Base-by-base conservation (phyloP, 2,888 invertebrate species). In the Lasioglossum pauxillum region DNA sequence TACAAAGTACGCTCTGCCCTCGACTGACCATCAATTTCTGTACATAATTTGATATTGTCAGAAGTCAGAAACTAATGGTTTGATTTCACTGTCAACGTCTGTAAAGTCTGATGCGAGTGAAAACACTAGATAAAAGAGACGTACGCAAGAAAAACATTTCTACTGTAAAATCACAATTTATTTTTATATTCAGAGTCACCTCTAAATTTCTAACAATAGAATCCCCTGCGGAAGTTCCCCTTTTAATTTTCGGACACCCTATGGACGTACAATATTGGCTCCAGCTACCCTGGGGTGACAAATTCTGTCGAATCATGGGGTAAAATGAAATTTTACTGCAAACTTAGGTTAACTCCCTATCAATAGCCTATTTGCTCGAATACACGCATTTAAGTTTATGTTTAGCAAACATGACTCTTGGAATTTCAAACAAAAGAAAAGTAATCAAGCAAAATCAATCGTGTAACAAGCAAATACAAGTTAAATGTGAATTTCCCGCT, bases 301-400 rank as follows among this genome's bases (percentile, higher is more conserved):
- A 35, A 14, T 78, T 78, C 44, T 8, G 84, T 38, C 41, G 78
- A 84, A 41, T 84, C 84, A 78, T 64, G 35, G 8, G 5, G 5
- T 16, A 14, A 75, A 84, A 72, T 78, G 78, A 84, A 84, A 27
- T 49, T 49, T 35, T 12, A 35, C 49, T 44, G 23, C 38, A 60
- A 75, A 75, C 49, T 27, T 16, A 71, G 77, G 16, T 27, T 16
- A 71, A 8, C 35, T 31, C 27, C 12, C 7, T 4, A n/a, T 12
- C 23, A 10, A 12, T 27, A 3, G 53, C 1, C 23, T 38, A n/a
- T 31, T 74, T 27, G 64, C 23, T 44, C 10, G 46, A 41, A 7
- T 1, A 27, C 41, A 27, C 3, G 53, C n/a, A 14, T 44, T 27
- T 12, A 53, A 69, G 12, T 57, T 31, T 31, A 31, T 46, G 53